Percentiles rank a stretch among this genome's conserved stretches.
These are phyloP conservation scores for Caenorhabditis doughertyi DNA, from an alignment of 2,888 invertebrate genomes.

Conservation along the genomic window DNA sequence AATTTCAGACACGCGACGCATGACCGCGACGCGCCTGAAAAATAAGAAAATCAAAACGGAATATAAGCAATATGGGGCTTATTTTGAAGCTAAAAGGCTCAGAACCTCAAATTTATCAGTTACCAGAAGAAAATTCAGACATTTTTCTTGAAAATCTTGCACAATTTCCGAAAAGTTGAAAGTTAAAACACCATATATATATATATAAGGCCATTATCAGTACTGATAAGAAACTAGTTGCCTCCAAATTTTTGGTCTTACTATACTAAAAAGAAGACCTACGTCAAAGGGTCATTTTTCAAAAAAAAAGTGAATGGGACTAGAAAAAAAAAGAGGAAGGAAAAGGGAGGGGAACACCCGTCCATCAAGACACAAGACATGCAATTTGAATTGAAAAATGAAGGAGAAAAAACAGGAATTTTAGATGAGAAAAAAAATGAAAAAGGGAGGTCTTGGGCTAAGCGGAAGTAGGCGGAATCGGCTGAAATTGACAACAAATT, in stretches of 20 bases:
- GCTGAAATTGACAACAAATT: too few species aligned
- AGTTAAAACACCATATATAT: not conserved
- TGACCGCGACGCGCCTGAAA: too few species aligned
- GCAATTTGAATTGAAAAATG: not conserved
- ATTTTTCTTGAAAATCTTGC: not conserved
- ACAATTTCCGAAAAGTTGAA: not conserved
- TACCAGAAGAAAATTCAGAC: too few species aligned
- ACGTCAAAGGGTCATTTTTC: slow-evolving; percentile 7
- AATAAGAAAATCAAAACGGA: too few species aligned
- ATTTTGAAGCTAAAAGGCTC: too few species aligned
- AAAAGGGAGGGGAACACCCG: not conserved
- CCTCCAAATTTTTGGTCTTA: not conserved
- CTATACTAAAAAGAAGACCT: not conserved
- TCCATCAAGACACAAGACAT: too few species aligned
- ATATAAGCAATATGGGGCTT: too few species aligned
- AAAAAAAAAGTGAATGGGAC: not conserved
- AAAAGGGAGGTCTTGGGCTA: not conserved
- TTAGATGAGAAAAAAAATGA: not conserved
- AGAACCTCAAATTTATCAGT: too few species aligned
- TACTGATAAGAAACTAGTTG: not conserved
- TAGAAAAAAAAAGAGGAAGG: not conserved
- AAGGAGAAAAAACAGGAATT: not conserved
- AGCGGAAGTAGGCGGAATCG: too few species aligned
- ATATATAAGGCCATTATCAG: too few species aligned
- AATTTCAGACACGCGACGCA: too few species aligned